Conservation (phyloP, 1,140 invertebrate species). For the Parasteatoda tepidariorum region DNA sequence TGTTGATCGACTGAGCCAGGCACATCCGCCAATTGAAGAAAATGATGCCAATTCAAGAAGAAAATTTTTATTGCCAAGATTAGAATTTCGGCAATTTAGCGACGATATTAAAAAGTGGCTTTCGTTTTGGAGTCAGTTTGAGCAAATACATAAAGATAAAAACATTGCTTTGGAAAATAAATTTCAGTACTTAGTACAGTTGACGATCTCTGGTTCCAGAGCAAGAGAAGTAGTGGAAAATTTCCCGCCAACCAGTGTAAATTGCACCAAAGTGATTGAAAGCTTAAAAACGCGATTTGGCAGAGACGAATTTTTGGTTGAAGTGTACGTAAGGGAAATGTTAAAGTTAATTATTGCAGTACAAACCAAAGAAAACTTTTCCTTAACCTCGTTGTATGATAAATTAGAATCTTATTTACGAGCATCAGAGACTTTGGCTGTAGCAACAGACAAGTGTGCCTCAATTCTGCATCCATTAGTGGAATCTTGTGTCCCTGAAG, state of each 20-base stretch:
- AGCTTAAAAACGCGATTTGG: not conserved
- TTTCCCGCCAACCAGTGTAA: slow-evolving; percentile 3
- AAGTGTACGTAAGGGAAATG: slow-evolving; percentile 27
- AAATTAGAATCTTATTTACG: slow-evolving; percentile 64
- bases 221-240: not conserved
- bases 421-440: slow-evolving; percentile 63
- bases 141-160: slow-evolving; percentile 20
- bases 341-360: not conserved
- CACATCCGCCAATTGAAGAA: too few relatives aligned
- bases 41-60: too few relatives aligned
- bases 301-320: slow-evolving; percentile 3
- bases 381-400: slow-evolving; percentile 40
- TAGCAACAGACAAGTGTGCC: not conserved
- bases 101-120: not conserved
- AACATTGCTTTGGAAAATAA: not conserved
- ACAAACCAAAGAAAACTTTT: not conserved
- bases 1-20: too few relatives aligned
- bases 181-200: slow-evolving; percentile 20
- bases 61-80: not conserved
- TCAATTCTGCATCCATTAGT: slow-evolving; percentile 4
- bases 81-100: slow-evolving; percentile 1
- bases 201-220: not conserved
- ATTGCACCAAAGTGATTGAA: not conserved
- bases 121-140: slow-evolving; percentile 9
- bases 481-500: slow-evolving; percentile 15